phyloP scores from a whole-genome alignment of 2,113 vertebrate species.

The Passer montanus region DNA sequence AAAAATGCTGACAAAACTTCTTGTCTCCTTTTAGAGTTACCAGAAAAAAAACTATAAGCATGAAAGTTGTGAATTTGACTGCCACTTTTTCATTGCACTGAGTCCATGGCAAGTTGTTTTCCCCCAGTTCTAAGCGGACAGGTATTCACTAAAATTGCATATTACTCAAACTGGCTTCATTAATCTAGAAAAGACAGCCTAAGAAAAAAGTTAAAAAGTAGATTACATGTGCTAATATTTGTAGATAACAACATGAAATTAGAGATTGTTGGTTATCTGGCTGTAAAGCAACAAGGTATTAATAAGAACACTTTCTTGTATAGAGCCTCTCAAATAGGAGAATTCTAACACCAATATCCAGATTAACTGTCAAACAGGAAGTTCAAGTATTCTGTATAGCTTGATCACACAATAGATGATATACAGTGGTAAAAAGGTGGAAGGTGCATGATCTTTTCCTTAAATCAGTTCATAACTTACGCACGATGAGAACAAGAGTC shows the following conservation, averaged over 20 bases:
- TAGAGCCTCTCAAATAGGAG: background rate
- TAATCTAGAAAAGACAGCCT: background rate
- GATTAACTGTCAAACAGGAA: background rate
- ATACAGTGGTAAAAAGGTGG: background rate
- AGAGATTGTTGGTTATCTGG: background rate
- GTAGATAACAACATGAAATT: background rate
- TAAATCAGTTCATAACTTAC: background rate
- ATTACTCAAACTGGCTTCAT: background rate
- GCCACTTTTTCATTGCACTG: background rate
- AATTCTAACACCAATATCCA: background rate
- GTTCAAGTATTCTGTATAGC: fast-evolving
- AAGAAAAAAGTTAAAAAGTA: background rate
- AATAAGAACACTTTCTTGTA: background rate
- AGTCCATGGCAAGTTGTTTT: background rate
- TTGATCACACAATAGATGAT: background rate
- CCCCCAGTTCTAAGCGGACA: background rate
- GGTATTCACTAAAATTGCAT: background rate
- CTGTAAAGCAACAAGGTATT: background rate
- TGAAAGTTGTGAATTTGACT: background rate
- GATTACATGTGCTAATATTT: background rate
- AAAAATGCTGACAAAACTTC: background rate
- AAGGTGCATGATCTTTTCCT: background rate
- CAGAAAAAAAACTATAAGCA: background rate
- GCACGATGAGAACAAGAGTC: background rate
- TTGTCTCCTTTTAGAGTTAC: background rate